Conservation (phyloP, 2,888 invertebrate species). For the Andrena minutula region DNA sequence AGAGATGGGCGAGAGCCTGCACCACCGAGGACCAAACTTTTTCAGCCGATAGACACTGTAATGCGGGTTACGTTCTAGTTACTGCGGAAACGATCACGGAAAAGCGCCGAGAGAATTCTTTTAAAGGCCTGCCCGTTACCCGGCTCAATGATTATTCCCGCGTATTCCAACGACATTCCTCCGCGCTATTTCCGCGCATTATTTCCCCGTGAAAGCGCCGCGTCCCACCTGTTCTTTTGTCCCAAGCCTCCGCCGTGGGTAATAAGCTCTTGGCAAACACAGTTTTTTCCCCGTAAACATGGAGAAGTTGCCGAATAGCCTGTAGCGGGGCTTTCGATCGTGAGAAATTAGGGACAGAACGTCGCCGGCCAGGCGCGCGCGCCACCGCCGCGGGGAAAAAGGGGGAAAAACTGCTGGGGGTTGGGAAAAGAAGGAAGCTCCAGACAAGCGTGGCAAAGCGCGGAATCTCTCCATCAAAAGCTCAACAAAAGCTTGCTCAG, state of each 20-base stretch:
- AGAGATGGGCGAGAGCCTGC: background rate
- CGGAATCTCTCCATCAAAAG: conserved; percentile 77
- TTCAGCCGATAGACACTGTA: background rate
- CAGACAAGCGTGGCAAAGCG: conserved; percentile 73
- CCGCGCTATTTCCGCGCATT: background rate
- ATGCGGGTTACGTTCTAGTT: conserved; percentile 1
- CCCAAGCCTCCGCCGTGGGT: background rate
- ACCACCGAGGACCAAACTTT: background rate
- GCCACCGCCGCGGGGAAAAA: conserved; percentile 1
- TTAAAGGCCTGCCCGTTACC: conserved; percentile 10
- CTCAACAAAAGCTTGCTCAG: conserved; percentile 75
- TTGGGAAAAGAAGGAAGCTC: conserved; percentile 52
- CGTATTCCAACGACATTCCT: background rate
- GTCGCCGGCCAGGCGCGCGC: conserved; percentile 54
- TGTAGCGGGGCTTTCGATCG: conserved; percentile 62
- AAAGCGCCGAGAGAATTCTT: conserved; percentile 5
- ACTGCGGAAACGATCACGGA: background rate
- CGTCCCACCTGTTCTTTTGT: background rate
- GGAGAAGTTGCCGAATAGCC: conserved; percentile 50
- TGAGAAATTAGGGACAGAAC: conserved; percentile 67
- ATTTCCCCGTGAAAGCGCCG: background rate
- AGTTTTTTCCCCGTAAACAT: conserved; percentile 33
- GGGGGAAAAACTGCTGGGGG: conserved; percentile 5
- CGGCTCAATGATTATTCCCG: conserved; percentile 12
- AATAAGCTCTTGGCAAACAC: conserved; percentile 26